Percentiles rank a stretch among this genome's conserved stretches.
phyloP scores from a whole-genome alignment of 2,888 invertebrate genomes.

The Scaptomyza reducta region DNA sequence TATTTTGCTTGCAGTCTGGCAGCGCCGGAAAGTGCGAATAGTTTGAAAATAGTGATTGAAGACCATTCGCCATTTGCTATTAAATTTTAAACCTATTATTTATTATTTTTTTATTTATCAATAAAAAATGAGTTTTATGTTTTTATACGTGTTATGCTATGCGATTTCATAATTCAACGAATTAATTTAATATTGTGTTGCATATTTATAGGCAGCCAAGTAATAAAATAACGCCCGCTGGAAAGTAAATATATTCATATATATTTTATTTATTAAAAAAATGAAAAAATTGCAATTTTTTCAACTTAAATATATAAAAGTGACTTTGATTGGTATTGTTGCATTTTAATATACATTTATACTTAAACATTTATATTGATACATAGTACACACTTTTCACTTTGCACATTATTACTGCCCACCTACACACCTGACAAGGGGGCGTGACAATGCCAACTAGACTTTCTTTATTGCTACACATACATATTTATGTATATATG shows the following conservation, averaged over 20 bases:
- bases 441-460: slow-evolving; percentile 29
- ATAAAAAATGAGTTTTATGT: not conserved
- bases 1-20: slow-evolving; percentile 22
- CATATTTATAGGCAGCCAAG: slow-evolving; percentile 1
- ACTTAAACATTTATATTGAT: slow-evolving; percentile 32
- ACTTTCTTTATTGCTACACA: slow-evolving; percentile 20
- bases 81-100: too few relatives aligned
- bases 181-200: not conserved
- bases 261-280: slow-evolving; percentile 26
- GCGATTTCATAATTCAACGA: not conserved
- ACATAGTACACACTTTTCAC: slow-evolving; percentile 22
- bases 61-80: not conserved
- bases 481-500: slow-evolving; percentile 1
- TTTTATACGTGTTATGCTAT: not conserved
- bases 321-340: slow-evolving; percentile 67
- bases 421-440: slow-evolving; percentile 9
- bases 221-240: not conserved
- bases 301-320: slow-evolving; percentile 59
- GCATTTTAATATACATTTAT: slow-evolving; percentile 16
- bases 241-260: slow-evolving; percentile 1
- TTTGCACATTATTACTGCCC: slow-evolving; percentile 13
- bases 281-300: slow-evolving; percentile 33
- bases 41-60: slow-evolving; percentile 1
- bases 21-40: not conserved
- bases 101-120: not conserved